phyloP scores from a whole-genome alignment of 2,888 invertebrate genomes.

The Lasioglossum marginatum region DNA sequence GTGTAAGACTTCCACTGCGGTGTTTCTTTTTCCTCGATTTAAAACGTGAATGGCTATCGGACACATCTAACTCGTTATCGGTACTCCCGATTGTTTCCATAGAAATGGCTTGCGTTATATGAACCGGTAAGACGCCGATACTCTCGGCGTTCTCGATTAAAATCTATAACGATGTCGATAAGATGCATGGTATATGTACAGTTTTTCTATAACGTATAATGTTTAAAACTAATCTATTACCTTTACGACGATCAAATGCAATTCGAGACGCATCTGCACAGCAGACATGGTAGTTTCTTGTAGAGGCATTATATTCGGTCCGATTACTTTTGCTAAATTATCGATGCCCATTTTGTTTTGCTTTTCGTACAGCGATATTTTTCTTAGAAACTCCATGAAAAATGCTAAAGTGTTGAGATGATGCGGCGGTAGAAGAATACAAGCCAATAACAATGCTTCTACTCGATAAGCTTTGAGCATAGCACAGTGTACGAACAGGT shows the following conservation, averaged over 20 bases:
- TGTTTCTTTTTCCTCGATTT: slow-evolving; percentile 89
- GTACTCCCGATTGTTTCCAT: slow-evolving; percentile 77
- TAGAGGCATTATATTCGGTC: slow-evolving; percentile 94
- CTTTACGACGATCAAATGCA: slow-evolving; percentile 90
- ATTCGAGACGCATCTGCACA: slow-evolving; percentile 88
- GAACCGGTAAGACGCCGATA: slow-evolving; percentile 90
- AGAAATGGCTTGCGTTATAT: slow-evolving; percentile 84
- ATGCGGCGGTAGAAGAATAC: slow-evolving; percentile 90
- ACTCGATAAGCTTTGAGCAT: slow-evolving; percentile 87
- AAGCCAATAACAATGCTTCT: slow-evolving; percentile 88
- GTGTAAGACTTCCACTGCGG: slow-evolving; percentile 93
- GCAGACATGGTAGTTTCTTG: slow-evolving; percentile 87
- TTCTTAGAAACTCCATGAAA: slow-evolving; percentile 92
- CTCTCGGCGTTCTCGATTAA: slow-evolving; percentile 91
- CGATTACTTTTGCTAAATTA: slow-evolving; percentile 94
- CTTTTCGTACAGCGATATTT: slow-evolving; percentile 89
- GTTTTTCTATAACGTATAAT: background rate
- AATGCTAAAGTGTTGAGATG: slow-evolving; percentile 93
- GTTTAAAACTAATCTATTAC: slow-evolving; percentile 80
- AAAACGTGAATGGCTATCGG: slow-evolving; percentile 72
- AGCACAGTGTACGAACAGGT: slow-evolving; percentile 90
- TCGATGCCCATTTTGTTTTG: slow-evolving; percentile 93
- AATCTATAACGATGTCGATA: slow-evolving; percentile 85
- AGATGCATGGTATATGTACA: background rate
- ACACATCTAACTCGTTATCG: slow-evolving; percentile 78